Conservation (phyloP, 2,797 vertebrate genomes). For the Crossoptilon crossoptilon region DNA sequence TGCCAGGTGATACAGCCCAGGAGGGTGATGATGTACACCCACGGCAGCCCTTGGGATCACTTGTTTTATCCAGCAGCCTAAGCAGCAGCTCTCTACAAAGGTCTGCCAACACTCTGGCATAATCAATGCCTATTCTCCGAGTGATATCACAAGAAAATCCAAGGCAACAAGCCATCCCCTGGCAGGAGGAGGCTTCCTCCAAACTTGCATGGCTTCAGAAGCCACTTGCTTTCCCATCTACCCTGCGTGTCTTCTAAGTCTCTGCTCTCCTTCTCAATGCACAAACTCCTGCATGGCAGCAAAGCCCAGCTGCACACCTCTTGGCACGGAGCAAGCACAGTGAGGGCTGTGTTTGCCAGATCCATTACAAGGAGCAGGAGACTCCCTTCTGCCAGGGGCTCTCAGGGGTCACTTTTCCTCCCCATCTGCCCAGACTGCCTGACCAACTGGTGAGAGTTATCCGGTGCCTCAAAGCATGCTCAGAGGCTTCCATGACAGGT, state of each 20-base stretch:
- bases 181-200: background rate
- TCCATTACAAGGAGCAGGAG: background rate
- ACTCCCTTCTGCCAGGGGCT: background rate
- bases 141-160: background rate
- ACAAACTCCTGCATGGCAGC: background rate
- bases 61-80: background rate
- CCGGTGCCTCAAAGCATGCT: background rate
- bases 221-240: background rate
- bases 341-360: fast-evolving
- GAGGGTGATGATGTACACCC: background rate
- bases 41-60: background rate
- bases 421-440: fast-evolving
- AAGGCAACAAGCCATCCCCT: background rate
- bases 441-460: background rate
- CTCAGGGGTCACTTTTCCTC: background rate
- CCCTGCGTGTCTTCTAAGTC: fast-evolving
- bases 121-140: background rate
- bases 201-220: fast-evolving
- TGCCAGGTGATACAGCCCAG: background rate
- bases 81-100: background rate
- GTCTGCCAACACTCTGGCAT: background rate
- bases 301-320: background rate
- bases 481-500: constrained; percentile 39
- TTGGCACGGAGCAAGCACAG: background rate
- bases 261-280: fast-evolving